Evolutionary conservation across 2,888 invertebrate genomes (phyloP).

Genomic region (Dasysyrphus tricinctus): DNA sequence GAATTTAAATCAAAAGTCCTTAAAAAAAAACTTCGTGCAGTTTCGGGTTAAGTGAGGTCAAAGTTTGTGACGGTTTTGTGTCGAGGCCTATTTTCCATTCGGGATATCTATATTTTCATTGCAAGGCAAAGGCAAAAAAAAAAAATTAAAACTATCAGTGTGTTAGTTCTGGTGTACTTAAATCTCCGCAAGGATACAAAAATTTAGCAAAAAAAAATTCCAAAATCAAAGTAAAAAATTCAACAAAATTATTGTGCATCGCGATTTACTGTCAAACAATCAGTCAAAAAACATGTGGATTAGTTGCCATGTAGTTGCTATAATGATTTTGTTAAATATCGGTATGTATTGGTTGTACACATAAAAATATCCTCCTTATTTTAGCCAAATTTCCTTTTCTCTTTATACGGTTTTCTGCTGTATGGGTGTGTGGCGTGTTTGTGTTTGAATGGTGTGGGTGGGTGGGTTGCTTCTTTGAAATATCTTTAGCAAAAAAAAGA

Average conservation of each 20-base stretch:
- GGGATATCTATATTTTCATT: slow-evolving; percentile 1
- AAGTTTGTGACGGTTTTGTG: slow-evolving; percentile 38
- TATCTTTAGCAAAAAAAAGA: too few species aligned
- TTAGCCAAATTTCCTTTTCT: slow-evolving; percentile 42
- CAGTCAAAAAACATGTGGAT: slow-evolving; percentile 83
- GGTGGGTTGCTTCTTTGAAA: slow-evolving; percentile 19
- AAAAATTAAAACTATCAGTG: slow-evolving; percentile 4
- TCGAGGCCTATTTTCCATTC: neutral
- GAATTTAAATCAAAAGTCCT: neutral
- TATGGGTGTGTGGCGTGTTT: neutral
- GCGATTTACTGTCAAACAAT: slow-evolving; percentile 63
- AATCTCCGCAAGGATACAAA: slow-evolving; percentile 22
- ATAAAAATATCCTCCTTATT: slow-evolving; percentile 19
- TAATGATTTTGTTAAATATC: slow-evolving; percentile 82
- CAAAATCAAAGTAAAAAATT: neutral
- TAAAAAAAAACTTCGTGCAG: slow-evolving; percentile 10
- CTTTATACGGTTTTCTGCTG: neutral
- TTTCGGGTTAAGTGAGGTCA: slow-evolving; percentile 59
- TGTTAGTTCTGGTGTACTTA: slow-evolving; percentile 17
- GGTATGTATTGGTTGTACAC: slow-evolving; percentile 79
- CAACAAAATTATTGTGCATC: slow-evolving; percentile 53
- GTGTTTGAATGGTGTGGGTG: slow-evolving; percentile 21
- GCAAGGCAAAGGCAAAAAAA: neutral
- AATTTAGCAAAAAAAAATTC: slow-evolving; percentile 16
- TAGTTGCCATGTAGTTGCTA: slow-evolving; percentile 83